Evolutionary conservation across 2,797 vertebrate species (phyloP).

Genomic region (Urocyon cinereoargenteus): DNA sequence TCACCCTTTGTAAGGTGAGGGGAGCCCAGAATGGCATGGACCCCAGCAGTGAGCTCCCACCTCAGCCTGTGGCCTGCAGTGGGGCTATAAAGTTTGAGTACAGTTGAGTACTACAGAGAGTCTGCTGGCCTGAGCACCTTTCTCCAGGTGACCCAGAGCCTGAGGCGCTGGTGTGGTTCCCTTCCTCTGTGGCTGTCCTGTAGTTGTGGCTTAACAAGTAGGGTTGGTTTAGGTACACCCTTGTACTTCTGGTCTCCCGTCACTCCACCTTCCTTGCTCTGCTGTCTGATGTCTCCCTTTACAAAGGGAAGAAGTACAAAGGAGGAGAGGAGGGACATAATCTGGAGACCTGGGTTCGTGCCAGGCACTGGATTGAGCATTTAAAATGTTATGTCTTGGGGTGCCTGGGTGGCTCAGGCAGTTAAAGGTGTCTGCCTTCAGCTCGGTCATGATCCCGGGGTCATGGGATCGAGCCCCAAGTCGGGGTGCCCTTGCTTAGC

Average conservation of each 20-base stretch:
- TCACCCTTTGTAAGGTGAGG: not conserved
- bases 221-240: rapidly evolving
- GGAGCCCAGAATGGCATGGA: rapidly evolving
- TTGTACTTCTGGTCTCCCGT: not conserved
- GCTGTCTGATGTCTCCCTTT: not conserved
- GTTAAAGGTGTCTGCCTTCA: not conserved
- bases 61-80: no score
- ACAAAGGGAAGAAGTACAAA: not conserved
- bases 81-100: rapidly evolving
- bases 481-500: no score
- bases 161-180: not conserved
- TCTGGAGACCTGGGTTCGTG: not conserved
- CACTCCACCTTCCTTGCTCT: not conserved
- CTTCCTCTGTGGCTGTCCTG: not conserved
- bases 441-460: not conserved
- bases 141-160: not conserved
- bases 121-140: not conserved
- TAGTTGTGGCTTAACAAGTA: not conserved
- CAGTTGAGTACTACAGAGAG: rapidly evolving
- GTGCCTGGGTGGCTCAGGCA: not conserved
- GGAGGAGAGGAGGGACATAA: not conserved
- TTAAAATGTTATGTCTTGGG: not conserved
- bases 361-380: not conserved
- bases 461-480: no score
- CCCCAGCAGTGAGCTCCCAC: rapidly evolving